These are phyloP conservation scores for Azorinus chamasolen DNA, from an alignment of 2,888 invertebrate species.

Conservation along the genomic window DNA sequence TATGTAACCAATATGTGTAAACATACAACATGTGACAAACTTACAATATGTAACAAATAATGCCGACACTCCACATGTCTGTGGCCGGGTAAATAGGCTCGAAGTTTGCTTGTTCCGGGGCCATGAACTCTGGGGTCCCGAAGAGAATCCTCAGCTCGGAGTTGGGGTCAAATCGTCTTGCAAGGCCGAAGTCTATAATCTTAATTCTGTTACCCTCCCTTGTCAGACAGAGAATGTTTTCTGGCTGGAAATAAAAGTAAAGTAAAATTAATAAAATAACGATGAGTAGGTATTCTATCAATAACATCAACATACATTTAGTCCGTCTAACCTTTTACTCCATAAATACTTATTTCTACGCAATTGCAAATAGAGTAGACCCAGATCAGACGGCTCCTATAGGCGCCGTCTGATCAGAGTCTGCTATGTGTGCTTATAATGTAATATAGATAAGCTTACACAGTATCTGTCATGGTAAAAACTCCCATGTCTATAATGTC, in stretches of 20 bases:
- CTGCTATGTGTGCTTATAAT: too few species aligned
- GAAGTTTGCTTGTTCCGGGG: constrained; percentile 99
- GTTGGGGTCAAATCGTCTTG: constrained; percentile 95
- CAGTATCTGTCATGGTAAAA: too few species aligned
- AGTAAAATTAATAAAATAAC: background rate
- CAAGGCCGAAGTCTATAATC: constrained; percentile 99
- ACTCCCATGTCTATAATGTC: too few species aligned
- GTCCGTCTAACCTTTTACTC: too few species aligned
- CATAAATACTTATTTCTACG: too few species aligned
- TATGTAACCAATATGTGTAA: too few species aligned
- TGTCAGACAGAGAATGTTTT: constrained; percentile 98
- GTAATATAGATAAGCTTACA: too few species aligned
- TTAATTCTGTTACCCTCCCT: constrained; percentile 99
- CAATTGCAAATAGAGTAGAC: too few species aligned
- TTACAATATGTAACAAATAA: constrained; percentile 99
- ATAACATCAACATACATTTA: too few species aligned
- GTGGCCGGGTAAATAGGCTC: constrained; percentile 98
- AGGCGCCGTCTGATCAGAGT: too few species aligned
- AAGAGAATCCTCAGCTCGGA: constrained; percentile 96
- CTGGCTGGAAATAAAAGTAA: constrained; percentile 90
- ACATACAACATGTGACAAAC: constrained; percentile 98
- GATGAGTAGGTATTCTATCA: too few species aligned
- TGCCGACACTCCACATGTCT: constrained; percentile 99
- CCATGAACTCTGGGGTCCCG: constrained; percentile 99
- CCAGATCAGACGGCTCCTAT: too few species aligned